A percentile compares a stretch with the other conserved stretches of the same genome.
phyloP scores from a whole-genome alignment of 2,888 invertebrate genomes.

The Linhomoeus sp. region DNA sequence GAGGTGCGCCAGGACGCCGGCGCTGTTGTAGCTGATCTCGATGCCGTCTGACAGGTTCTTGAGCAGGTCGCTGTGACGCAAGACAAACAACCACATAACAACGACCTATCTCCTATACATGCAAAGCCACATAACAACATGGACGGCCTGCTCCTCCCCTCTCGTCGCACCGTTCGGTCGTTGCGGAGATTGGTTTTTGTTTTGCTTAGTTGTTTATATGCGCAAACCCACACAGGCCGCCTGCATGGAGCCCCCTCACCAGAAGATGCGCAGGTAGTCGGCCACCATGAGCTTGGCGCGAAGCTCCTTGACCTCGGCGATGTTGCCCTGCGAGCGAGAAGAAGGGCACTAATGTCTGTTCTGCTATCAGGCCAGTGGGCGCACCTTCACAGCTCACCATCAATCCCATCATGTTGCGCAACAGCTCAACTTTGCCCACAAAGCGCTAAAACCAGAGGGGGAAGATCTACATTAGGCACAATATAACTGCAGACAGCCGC shows the following conservation, averaged over 20 bases:
- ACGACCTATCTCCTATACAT: no score
- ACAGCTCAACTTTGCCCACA: slow-evolving; percentile 63
- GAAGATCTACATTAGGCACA: no score
- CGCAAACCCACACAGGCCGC: no score
- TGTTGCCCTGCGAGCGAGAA: slow-evolving; percentile 66
- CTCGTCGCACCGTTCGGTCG: no score
- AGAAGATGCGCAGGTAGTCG: slow-evolving; percentile 61
- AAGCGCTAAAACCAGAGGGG: slow-evolving; percentile 59
- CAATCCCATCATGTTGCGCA: slow-evolving; percentile 91
- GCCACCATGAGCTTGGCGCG: slow-evolving; percentile 61
- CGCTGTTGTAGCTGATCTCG: slow-evolving; percentile 45
- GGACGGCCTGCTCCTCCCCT: no score
- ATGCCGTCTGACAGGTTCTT: slow-evolving; percentile 74
- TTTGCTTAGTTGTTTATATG: no score
- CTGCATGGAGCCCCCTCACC: slow-evolving; percentile 15
- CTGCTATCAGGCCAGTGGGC: no score
- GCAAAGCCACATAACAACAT: no score
- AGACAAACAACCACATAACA: slow-evolving; percentile 7
- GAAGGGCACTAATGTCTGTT: no score
- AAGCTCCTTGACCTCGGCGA: slow-evolving; percentile 70
- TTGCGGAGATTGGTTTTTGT: no score
- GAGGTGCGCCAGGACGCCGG: slow-evolving; percentile 71
- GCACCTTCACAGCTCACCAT: slow-evolving; percentile 31
- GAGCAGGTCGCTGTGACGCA: slow-evolving; percentile 56
- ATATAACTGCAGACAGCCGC: no score